phyloP scores from a whole-genome alignment of 1,140 invertebrate species.

The Gerris buenoi region DNA sequence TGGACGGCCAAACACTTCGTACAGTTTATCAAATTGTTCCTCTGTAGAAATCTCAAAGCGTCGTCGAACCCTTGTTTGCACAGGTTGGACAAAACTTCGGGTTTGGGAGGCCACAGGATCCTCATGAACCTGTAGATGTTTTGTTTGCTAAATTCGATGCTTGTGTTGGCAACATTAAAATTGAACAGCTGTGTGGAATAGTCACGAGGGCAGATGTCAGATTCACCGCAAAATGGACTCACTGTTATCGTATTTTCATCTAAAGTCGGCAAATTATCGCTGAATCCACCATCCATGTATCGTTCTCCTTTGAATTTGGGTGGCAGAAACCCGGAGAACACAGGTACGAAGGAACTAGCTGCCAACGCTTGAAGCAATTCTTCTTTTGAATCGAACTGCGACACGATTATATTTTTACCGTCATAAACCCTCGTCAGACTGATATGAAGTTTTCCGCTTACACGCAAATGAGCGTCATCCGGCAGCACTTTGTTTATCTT shows the following conservation, averaged over 20 bases:
- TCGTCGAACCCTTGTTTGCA: constrained; percentile 97
- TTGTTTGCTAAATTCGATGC: constrained; percentile 78
- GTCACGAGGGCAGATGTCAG: constrained; percentile 93
- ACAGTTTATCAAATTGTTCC: constrained; percentile 78
- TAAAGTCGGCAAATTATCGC: constrained; percentile 83
- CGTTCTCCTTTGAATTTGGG: constrained; percentile 75
- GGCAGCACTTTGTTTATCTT: constrained; percentile 71
- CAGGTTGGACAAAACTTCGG: constrained; percentile 84
- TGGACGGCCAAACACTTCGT: constrained; percentile 67
- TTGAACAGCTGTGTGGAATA: constrained; percentile 69
- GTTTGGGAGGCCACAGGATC: constrained; percentile 86
- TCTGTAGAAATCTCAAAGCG: constrained; percentile 77
- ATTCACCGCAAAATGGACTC: constrained; percentile 93
- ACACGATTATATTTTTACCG: constrained; percentile 86
- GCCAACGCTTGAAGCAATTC: constrained; percentile 82
- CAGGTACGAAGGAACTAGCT: constrained; percentile 87
- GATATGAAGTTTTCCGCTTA: constrained; percentile 80
- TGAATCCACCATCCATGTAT: constrained; percentile 95
- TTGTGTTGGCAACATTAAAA: constrained; percentile 85
- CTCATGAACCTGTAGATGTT: constrained; percentile 84
- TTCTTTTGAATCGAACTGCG: constrained; percentile 76
- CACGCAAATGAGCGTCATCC: constrained; percentile 75
- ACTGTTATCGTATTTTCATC: constrained; percentile 94
- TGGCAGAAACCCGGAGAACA: constrained; percentile 87
- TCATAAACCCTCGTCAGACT: constrained; percentile 89